A percentile compares a stretch with the other conserved stretches of the same genome.
These are phyloP conservation scores for Torymus texanus DNA, from an alignment of 2,888 invertebrate genomes.

Conservation along the genomic window DNA sequence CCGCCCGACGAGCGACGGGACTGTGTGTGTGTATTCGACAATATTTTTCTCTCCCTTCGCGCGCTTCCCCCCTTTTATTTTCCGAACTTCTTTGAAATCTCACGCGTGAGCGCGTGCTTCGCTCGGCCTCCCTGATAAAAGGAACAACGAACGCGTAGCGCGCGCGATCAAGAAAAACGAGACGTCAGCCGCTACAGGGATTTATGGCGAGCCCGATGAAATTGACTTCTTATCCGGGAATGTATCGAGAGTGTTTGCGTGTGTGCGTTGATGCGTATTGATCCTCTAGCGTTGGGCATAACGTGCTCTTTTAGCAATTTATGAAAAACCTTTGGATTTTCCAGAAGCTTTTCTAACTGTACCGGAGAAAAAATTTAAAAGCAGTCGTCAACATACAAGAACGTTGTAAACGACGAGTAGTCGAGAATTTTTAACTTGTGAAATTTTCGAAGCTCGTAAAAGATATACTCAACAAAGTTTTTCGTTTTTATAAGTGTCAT, in stretches of 20 bases:
- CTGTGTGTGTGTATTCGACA: not conserved
- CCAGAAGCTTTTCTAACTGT: too few relatives aligned
- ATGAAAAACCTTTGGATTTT: too few relatives aligned
- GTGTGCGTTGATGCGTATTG: not conserved
- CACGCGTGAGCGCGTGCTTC: not conserved
- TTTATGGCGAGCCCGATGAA: slow-evolving; percentile 17
- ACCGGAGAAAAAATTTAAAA: too few relatives aligned
- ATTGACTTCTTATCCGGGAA: slow-evolving; percentile 35
- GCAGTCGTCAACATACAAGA: too few relatives aligned
- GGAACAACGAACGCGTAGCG: not conserved
- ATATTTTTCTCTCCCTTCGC: slow-evolving; percentile 9
- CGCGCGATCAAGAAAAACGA: not conserved
- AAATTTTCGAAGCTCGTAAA: too few relatives aligned
- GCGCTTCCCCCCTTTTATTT: not conserved
- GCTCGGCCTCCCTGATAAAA: not conserved
- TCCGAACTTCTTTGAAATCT: slow-evolving; percentile 8
- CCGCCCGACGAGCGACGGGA: not conserved
- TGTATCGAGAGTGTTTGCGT: slow-evolving; percentile 16
- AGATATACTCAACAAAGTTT: not conserved
- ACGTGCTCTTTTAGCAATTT: too few relatives aligned
- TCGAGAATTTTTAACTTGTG: not conserved
- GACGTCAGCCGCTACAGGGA: not conserved
- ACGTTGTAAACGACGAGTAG: too few relatives aligned
- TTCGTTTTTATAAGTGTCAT: slow-evolving; percentile 17
- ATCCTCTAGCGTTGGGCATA: not conserved